Evolutionary conservation across 64 coral and sea anemone species (phyloP).

Genomic region (Dendrophyllia cribrosa): DNA sequence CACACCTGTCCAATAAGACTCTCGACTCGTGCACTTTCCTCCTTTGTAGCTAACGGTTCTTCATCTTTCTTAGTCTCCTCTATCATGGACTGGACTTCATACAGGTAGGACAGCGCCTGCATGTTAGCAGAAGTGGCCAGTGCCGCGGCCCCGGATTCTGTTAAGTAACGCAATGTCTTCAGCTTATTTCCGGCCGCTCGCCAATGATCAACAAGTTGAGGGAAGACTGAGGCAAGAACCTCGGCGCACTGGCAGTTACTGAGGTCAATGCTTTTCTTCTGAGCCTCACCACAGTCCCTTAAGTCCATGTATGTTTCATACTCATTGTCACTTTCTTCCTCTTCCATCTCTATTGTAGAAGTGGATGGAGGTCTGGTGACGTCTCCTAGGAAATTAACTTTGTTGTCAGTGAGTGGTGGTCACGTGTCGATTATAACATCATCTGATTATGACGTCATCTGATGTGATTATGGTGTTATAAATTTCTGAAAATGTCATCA

Average conservation of each 20-base stretch:
- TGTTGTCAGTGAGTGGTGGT: not conserved
- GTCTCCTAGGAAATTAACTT: not conserved
- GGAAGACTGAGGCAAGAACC: constrained; percentile 91
- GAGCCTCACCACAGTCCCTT: not conserved
- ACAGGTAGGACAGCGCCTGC: constrained; percentile 90
- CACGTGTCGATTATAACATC: too few relatives aligned
- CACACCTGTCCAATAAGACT: constrained; percentile 95
- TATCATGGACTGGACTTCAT: constrained; percentile 78
- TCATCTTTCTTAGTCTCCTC: constrained; percentile 58
- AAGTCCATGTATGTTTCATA: not conserved
- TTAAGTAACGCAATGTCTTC: constrained; percentile 88
- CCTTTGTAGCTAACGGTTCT: constrained; percentile 58
- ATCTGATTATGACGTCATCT: too few relatives aligned
- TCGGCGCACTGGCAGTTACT: constrained; percentile 91
- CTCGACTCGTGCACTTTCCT: constrained; percentile 92
- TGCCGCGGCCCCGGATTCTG: constrained; percentile 94
- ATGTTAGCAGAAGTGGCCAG: constrained; percentile 91
- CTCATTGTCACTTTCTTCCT: not conserved
- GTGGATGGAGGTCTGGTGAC: not conserved
- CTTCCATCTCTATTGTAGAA: not conserved
- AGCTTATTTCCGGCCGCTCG: constrained; percentile 89
- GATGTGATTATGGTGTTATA: too few relatives aligned
- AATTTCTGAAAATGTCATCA: too few relatives aligned
- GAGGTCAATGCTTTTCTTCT: constrained; percentile 53
- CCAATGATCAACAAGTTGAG: constrained; percentile 97